Evolutionary conservation across 2,113 vertebrate species (phyloP), one percentile per base, ranked within the genome.

Genomic region (Mastomys natalensis): DNA sequence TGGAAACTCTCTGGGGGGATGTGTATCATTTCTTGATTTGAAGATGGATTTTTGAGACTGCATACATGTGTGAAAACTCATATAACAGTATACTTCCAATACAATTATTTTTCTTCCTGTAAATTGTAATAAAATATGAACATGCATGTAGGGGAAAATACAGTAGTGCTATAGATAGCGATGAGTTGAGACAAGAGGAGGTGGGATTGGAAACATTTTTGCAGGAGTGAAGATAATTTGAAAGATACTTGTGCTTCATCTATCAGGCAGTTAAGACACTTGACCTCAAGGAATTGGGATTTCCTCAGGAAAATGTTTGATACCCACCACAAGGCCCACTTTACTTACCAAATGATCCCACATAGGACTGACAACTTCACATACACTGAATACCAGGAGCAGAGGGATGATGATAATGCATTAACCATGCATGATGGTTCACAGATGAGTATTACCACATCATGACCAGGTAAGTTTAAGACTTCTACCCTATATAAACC

Each of bases 1-100:
- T 45, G 62, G 62, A 66, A 66, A 66, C 15, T 66, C 64, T 70
- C 29, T 73, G 73, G n/a, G 64, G 11, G 62, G 19, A 62, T 73
- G 29, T 68, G 55, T 87, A 48, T 58, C 66, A 80, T 80, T 74
- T 74, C 55, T 93, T 77, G 3, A 87, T 43, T 72, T 76, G 48
- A 95, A 16, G 48, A 66, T 68, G 60, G 22, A 70, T 95, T 80
- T 80, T 95, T 34, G 19, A 87, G 43, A 19, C 29, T 92, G 21
- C 8, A 70, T 43, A 55, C 6, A 64, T 74, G 84, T 89, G 43
- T 97, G 31, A 89, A 91, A 91, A 48, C 7, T 89, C 37, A 93
- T 37, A 34, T n/a, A 91, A 92, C 15, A 78, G 5, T 89, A 48
- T 13, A 48, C 11, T 48, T 91, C 43, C 6, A 73, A 29, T 66